phyloP scores from a whole-genome alignment of 2,113 vertebrate genomes.

The Todiramphus saurophagus region DNA sequence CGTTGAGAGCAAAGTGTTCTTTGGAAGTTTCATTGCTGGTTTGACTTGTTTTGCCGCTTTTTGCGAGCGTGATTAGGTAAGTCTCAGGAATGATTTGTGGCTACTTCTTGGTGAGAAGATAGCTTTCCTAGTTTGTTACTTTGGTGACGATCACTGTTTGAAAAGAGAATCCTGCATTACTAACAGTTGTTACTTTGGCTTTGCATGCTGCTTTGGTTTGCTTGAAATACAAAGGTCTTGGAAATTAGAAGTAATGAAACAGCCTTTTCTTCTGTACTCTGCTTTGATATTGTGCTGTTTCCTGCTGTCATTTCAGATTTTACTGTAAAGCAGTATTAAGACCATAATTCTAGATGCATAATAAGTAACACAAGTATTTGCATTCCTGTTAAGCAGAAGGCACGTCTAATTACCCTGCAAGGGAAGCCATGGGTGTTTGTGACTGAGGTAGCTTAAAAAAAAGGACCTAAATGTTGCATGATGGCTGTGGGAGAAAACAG shows the following conservation, averaged over 20 bases:
- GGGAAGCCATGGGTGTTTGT: neutral
- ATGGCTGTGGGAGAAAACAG: neutral
- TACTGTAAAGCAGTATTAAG: neutral
- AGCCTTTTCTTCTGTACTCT: neutral
- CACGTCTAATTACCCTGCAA: neutral
- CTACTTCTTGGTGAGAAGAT: neutral
- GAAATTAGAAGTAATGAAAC: neutral
- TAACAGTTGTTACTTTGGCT: neutral
- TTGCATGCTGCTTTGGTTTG: neutral
- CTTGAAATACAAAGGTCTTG: neutral
- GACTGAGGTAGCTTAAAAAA: neutral
- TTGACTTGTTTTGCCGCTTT: conserved; percentile 18
- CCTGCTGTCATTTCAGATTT: neutral
- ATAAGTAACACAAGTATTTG: neutral
- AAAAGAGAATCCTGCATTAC: neutral
- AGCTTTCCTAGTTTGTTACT: neutral
- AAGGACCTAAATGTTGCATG: neutral
- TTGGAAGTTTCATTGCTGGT: neutral
- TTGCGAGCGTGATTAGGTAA: conserved; percentile 27
- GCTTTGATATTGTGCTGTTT: neutral
- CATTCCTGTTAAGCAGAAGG: neutral
- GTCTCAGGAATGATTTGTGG: neutral
- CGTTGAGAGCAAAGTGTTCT: neutral
- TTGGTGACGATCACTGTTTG: neutral
- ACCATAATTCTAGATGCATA: neutral